phyloP scores from a whole-genome alignment of 2,888 invertebrate species.

The Nemurella pictetii region DNA sequence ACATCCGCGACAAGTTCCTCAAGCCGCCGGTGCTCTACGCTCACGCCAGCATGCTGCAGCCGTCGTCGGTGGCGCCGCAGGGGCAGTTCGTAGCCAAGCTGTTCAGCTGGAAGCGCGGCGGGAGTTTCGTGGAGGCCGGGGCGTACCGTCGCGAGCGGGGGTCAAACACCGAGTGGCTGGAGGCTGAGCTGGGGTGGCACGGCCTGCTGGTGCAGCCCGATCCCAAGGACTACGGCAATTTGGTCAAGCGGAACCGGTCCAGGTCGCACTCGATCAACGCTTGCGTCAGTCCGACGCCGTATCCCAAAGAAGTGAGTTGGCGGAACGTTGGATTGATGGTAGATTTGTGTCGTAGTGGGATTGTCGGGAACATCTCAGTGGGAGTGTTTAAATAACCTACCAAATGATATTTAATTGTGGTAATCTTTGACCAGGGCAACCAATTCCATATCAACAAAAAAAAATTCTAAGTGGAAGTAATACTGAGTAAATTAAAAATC shows the following conservation, averaged over 20 bases:
- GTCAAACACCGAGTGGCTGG: constrained; percentile 71
- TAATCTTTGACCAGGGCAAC: too few relatives aligned
- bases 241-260: constrained; percentile 61
- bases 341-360: too few relatives aligned
- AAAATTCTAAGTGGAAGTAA: too few relatives aligned
- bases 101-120: constrained; percentile 62
- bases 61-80: constrained; percentile 51
- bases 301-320: constrained; percentile 70
- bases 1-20: constrained; percentile 63
- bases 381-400: too few relatives aligned
- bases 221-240: constrained; percentile 71
- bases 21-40: constrained; percentile 49
- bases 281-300: constrained; percentile 75
- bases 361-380: too few relatives aligned
- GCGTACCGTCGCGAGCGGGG: constrained; percentile 61
- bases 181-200: constrained; percentile 70
- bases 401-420: too few relatives aligned
- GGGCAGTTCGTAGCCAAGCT: constrained; percentile 54
- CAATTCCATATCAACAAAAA: too few relatives aligned
- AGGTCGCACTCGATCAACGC: constrained; percentile 69
- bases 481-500: too few relatives aligned
- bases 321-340: neutral
- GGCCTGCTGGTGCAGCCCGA: constrained; percentile 78
- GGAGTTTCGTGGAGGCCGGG: constrained; percentile 73
- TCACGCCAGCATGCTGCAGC: constrained; percentile 45